These are phyloP conservation scores for Oreamnos americanus DNA, from an alignment of 2,113 vertebrate species.

Conservation along the genomic window DNA sequence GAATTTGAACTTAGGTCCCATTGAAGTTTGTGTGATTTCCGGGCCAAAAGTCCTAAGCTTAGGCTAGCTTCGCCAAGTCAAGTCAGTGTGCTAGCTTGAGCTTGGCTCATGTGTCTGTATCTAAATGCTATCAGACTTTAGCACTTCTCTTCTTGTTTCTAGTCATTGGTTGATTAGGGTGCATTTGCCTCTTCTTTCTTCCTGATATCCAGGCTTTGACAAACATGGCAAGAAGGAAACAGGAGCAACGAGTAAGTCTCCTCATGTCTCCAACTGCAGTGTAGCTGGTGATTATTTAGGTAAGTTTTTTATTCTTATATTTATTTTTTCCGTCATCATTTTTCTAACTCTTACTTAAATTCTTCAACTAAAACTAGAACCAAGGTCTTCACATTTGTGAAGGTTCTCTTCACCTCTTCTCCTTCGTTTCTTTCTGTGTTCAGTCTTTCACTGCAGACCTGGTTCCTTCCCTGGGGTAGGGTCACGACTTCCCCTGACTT, in stretches of 20 bases:
- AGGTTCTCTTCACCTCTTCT: neutral
- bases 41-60: neutral
- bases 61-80: neutral
- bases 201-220: constrained; percentile 34
- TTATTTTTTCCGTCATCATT: neutral
- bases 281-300: constrained; percentile 82
- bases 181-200: neutral
- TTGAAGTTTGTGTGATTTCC: neutral
- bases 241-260: constrained; percentile 61
- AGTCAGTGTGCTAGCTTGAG: neutral
- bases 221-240: constrained; percentile 42
- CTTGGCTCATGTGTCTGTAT: neutral
- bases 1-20: neutral
- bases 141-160: neutral
- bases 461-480: neutral
- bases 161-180: neutral
- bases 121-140: neutral
- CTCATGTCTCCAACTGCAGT: constrained; percentile 86
- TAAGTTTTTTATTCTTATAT: constrained; percentile 68
- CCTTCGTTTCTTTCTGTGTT: neutral
- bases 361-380: neutral
- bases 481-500: neutral
- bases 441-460: neutral
- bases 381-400: neutral
- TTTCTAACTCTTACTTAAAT: neutral